Base-by-base conservation (phyloP, 1,140 invertebrate genomes). In the Leguminivora glycinivorella region DNA sequence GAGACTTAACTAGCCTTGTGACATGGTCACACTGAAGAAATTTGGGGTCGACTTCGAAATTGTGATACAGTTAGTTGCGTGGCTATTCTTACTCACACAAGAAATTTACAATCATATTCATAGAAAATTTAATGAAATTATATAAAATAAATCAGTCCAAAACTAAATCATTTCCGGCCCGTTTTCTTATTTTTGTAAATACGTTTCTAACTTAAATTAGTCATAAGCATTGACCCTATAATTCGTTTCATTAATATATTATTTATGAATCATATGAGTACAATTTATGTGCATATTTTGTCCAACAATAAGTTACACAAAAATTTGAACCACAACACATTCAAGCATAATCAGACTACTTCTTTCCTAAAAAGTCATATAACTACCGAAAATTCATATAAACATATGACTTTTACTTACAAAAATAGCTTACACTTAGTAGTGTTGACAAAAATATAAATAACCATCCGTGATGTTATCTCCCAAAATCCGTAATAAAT, bases 401-500 rank as follows among this genome's bases (percentile, higher is more conserved):
- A 19, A 52, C 47, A 22, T 52, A 52, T 52, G 47, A 22, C 47
- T 52, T 52, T 52, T 52, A 52, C 9, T 17, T 52, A n/a, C 47
- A 52, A 22, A 9, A 52, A 19, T 31, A 63, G 19, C 14, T 31
- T 22, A 26, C 58, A 63, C 58, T 63, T 63, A 63, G 26, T 22
- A 29, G 63, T 69, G 73, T 71, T 74, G 72, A 75, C 72, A 74
- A 71, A 68, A 60, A 63, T 72, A 69, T 70, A 75, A 75, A 67
- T 72, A 67, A 68, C 26, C 29, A 71, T 71, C 25, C 52, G 25
- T 70, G 69, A 75, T 75, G 66, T 69, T 80, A 78, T 80, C 79
- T 76, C 69, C 72, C 80, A 72, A 79, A 79, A 77, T 80, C 66
- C 60, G 73, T 73, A 78, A 83, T 82, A 84, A 84, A 85, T 85